Base-by-base conservation (phyloP, 2,797 vertebrate genomes). In the Parauchenoglanis punctatus region DNA sequence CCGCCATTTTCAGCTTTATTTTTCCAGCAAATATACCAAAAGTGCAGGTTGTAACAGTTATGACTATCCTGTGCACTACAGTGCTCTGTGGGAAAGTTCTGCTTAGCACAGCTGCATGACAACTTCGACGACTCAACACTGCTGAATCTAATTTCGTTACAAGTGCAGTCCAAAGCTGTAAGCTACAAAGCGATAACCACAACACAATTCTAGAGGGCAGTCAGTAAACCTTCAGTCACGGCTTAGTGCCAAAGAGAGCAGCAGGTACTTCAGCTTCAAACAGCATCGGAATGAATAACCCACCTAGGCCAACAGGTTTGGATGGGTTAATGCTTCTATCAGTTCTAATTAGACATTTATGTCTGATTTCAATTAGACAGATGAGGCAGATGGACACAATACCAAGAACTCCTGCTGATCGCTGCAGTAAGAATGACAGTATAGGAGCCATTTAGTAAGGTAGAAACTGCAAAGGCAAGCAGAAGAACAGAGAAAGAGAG, bases 381-480 rank as follows among this genome's bases (percentile, higher is more conserved):
- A 67, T 52, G 8, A 44, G 86, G 56, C 23, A 56, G 67, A 70
- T 52, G 49, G 28, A 78, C 15, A 83, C 77, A 80, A 52, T 17
- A 84, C 81, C 52, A 75, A 76, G 58, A n/a, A 20, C n/a, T 67
- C 72, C 28, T 77, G 73, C 18, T 52, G 52, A 88, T 73, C 73
- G 63, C 72, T 86, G 85, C 85, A 88, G 87, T 52, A 28, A 11
- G 1, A 31, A 61, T 25, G 8, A 67, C 44, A 28, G 61, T 52
- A 28, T 31, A 56, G 40, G 52, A 70, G 82, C 61, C 70, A 46
- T 84, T 84, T 49, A 78, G 35, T 58, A n/a, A 35, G 31, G 23
- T 40, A 78, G 63, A 85, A 88, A 76, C 25, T 84, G 85, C 59
- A 78, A 59, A 76, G 63, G 23, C 44, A 90, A 70, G 82, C 87